Percentiles rank a stretch among this genome's conserved stretches.
Conservation (phyloP, 2,113 vertebrate genomes). For the Paramisgurnus dabryanus region DNA sequence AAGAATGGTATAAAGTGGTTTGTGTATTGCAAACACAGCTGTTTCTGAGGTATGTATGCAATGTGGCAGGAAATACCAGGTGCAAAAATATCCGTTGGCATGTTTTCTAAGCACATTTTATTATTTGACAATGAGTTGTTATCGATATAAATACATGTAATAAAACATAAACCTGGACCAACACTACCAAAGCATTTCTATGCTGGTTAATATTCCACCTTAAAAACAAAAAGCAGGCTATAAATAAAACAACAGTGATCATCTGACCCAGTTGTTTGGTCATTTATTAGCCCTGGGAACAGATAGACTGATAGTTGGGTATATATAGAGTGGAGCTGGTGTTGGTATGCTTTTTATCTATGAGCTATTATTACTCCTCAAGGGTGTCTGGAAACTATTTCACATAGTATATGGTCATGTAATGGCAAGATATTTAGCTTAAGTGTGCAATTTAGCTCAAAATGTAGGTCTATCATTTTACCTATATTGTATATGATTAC, state of each 20-base stretch:
- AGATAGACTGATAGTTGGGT: slow-evolving; percentile 33
- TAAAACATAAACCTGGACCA: not conserved
- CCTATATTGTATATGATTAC: not conserved
- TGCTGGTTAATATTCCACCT: not conserved
- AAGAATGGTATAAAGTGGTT: not conserved
- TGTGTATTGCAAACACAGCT: not conserved
- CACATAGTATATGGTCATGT: slow-evolving; percentile 27
- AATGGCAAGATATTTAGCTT: not conserved
- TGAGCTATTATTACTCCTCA: slow-evolving; percentile 39
- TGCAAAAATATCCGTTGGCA: not conserved
- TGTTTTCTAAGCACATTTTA: not conserved
- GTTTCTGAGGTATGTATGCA: not conserved
- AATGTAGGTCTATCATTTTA: not conserved
- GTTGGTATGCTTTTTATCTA: slow-evolving; percentile 61
- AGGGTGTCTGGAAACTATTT: slow-evolving; percentile 54
- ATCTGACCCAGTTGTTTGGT: slow-evolving; percentile 20
- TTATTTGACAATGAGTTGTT: not conserved
- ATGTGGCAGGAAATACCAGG: not conserved
- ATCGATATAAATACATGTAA: not conserved
- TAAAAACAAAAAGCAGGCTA: slow-evolving; percentile 43
- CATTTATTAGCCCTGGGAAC: not conserved
- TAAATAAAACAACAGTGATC: slow-evolving; percentile 22
- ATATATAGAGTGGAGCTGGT: slow-evolving; percentile 61
- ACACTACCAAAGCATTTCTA: not conserved
- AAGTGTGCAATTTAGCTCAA: not conserved